phyloP scores from a whole-genome alignment of 2,888 invertebrate genomes.

The Abrostola tripartita region DNA sequence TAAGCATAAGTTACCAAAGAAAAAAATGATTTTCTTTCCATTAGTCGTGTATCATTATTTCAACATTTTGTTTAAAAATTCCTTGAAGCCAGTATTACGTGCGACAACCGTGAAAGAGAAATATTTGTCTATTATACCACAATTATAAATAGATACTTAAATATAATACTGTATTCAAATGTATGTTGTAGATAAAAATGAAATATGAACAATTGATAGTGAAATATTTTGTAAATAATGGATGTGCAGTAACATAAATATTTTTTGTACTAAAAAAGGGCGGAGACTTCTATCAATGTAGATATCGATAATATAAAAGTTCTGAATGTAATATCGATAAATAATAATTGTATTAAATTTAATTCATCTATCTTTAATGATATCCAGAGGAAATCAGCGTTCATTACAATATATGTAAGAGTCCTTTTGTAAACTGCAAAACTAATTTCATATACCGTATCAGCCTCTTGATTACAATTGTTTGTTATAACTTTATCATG shows the following conservation, averaged over 20 bases:
- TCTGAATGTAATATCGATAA: conserved; percentile 13
- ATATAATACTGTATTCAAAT: conserved; percentile 64
- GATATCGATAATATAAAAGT: conserved; percentile 26
- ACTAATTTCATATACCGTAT: background rate
- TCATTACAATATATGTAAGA: background rate
- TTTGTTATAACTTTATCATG: background rate
- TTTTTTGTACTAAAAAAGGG: conserved; percentile 50
- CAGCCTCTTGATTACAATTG: background rate
- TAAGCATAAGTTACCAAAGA: background rate
- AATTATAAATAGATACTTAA: conserved; percentile 73
- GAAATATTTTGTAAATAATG: conserved; percentile 57
- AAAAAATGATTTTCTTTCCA: background rate
- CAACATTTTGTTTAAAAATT: conserved; percentile 32
- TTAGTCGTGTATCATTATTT: no score
- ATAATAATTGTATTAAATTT: conserved; percentile 10
- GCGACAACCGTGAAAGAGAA: conserved; percentile 55
- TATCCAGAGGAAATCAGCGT: background rate
- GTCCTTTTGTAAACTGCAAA: background rate
- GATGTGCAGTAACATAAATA: conserved; percentile 40
- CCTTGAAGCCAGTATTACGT: conserved; percentile 43
- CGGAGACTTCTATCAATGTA: conserved; percentile 28
- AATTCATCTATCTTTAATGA: conserved; percentile 20
- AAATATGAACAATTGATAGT: conserved; percentile 55
- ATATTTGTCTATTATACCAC: conserved; percentile 84
- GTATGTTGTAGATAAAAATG: conserved; percentile 60